Percentiles rank a stretch among this genome's conserved stretches.
Conservation (phyloP, 2,797 vertebrate genomes). For the Acanthurus leucopareius region DNA sequence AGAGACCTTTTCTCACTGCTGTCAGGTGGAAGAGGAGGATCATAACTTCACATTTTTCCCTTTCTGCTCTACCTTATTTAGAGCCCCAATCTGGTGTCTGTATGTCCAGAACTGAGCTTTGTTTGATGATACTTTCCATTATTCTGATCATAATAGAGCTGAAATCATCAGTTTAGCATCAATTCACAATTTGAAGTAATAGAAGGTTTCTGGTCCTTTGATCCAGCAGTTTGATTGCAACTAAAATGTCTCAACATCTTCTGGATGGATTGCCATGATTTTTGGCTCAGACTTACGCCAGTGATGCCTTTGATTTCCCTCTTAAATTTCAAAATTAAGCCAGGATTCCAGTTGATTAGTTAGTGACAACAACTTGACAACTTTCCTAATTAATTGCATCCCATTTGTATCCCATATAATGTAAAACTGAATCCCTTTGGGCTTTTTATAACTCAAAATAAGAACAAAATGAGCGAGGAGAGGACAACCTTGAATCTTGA, state of each 20-base stretch:
- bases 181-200: not conserved
- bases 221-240: too few species aligned
- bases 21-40: conserved; percentile 5
- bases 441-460: not conserved
- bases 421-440: not conserved
- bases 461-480: not conserved
- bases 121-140: not conserved
- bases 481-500: not conserved
- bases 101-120: not conserved
- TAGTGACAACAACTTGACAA: not conserved
- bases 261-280: not conserved
- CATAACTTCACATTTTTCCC: conserved; percentile 18
- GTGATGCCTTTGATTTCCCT: not conserved
- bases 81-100: not conserved
- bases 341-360: not conserved
- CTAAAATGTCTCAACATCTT: not conserved
- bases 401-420: not conserved
- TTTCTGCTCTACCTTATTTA: not conserved
- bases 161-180: not conserved
- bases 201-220: not conserved
- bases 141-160: not conserved
- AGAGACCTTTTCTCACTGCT: conserved; percentile 36
- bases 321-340: too few species aligned
- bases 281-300: not conserved
- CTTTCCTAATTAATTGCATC: not conserved